Evolutionary conservation across 1,140 invertebrate genomes (phyloP).

Genomic region (Euura lappo): DNA sequence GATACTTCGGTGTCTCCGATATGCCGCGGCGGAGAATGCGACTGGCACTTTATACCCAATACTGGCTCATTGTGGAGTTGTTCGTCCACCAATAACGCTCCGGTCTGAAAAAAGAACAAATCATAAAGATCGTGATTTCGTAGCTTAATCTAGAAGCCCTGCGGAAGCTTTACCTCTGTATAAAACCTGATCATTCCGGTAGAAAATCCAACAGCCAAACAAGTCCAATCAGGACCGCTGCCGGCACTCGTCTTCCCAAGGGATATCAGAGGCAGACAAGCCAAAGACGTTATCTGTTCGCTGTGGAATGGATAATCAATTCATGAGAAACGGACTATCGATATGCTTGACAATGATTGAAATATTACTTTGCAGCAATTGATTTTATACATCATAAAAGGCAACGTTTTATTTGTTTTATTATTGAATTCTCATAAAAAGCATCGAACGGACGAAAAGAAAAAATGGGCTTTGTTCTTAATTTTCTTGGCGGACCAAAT

Average conservation of each 20-base stretch:
- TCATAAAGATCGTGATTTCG: conserved; percentile 11
- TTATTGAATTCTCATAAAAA: no score
- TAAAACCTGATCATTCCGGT: conserved; percentile 88
- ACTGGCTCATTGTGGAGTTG: conserved; percentile 85
- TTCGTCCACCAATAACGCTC: conserved; percentile 81
- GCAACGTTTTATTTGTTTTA: no score
- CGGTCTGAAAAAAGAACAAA: conserved; percentile 63
- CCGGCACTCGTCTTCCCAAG: conserved; percentile 70
- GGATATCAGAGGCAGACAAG: conserved; percentile 70
- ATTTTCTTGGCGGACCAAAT: no score
- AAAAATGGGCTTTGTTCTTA: no score
- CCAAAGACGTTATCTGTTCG: conserved; percentile 64
- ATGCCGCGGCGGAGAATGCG: conserved; percentile 68
- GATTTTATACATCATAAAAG: conserved; percentile 17
- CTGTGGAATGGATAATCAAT: conserved; percentile 46
- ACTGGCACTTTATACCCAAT: conserved; percentile 81
- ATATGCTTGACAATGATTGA: no score
- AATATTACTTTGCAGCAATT: conserved; percentile 20
- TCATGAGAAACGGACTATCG: conserved; percentile 10
- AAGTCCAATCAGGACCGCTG: conserved; percentile 90
- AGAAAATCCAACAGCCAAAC: conserved; percentile 85
- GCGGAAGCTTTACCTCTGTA: conserved; percentile 69
- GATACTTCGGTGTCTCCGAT: conserved; percentile 63
- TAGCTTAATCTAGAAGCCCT: background rate
- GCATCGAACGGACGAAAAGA: no score